phyloP scores from a whole-genome alignment of 2,888 invertebrate genomes.

The Nesidiocoris tenuis region DNA sequence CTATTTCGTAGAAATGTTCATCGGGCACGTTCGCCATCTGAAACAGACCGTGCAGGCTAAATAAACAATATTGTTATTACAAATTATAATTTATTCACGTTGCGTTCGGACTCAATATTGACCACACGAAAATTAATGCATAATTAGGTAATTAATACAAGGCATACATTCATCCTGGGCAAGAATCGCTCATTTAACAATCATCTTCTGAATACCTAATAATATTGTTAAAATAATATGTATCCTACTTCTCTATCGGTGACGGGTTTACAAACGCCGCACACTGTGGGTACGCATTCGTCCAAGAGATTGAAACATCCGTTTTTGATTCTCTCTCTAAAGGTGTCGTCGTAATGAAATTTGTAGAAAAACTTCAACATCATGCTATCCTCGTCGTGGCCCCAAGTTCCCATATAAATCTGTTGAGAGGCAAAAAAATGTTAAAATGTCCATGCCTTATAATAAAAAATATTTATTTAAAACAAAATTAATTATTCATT shows the following conservation, averaged over 20 bases:
- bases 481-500: no score
- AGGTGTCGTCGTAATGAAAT: slow-evolving; percentile 28
- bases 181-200: no score
- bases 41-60: neutral
- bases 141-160: no score
- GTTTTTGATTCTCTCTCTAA: slow-evolving; percentile 13
- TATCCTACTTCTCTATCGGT: slow-evolving; percentile 16
- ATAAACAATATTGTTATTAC: neutral
- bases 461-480: no score
- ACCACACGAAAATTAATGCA: no score
- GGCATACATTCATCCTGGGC: no score
- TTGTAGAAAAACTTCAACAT: slow-evolving; percentile 38
- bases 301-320: slow-evolving; percentile 24
- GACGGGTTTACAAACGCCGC: slow-evolving; percentile 15
- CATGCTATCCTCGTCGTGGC: slow-evolving; percentile 29
- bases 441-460: no score
- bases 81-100: neutral
- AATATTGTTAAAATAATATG: no score
- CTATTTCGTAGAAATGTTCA: slow-evolving; percentile 27
- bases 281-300: slow-evolving; percentile 1
- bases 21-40: slow-evolving; percentile 23
- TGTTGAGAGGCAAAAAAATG: slow-evolving; percentile 1
- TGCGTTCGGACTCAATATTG: no score
- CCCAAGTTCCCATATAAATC: slow-evolving; percentile 24
- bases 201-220: no score